Conservation (phyloP, 2,888 invertebrate genomes). For the Syritta pipiens region DNA sequence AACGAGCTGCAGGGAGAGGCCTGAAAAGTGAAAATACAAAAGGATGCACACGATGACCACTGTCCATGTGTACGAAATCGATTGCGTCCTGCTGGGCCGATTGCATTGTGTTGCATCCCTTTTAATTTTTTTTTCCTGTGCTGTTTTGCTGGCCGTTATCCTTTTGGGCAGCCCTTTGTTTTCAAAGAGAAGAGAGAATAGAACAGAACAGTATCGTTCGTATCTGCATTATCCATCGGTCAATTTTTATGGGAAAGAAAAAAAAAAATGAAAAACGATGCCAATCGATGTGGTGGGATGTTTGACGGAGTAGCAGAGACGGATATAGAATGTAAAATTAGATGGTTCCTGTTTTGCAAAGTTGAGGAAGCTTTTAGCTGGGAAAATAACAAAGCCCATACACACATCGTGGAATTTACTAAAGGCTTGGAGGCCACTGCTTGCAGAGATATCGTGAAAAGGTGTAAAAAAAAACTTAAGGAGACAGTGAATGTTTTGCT, state of each 20-base stretch:
- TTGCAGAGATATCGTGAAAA: no score
- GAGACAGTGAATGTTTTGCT: no score
- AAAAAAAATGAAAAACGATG: conserved; percentile 33
- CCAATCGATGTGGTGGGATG: conserved; percentile 38
- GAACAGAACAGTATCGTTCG: conserved; percentile 11
- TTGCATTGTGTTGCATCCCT: conserved; percentile 59
- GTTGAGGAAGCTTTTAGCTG: no score
- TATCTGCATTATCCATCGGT: conserved; percentile 35
- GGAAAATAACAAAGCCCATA: no score
- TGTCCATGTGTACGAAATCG: conserved; percentile 58
- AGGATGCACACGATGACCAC: conserved; percentile 50
- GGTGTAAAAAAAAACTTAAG: no score
- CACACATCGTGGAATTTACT: no score
- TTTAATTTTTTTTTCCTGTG: conserved; percentile 17
- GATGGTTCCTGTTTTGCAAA: no score
- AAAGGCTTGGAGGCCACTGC: no score
- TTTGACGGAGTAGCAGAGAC: no score
- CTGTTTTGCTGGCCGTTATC: no score
- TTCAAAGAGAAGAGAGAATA: no score
- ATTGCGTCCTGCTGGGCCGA: conserved; percentile 57
- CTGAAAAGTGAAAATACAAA: conserved; percentile 24
- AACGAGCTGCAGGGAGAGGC: neutral
- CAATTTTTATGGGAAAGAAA: conserved; percentile 25
- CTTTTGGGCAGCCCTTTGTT: conserved; percentile 62
- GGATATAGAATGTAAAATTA: no score